Conservation (phyloP, 2,888 invertebrate genomes). For the Crematogaster levior region DNA sequence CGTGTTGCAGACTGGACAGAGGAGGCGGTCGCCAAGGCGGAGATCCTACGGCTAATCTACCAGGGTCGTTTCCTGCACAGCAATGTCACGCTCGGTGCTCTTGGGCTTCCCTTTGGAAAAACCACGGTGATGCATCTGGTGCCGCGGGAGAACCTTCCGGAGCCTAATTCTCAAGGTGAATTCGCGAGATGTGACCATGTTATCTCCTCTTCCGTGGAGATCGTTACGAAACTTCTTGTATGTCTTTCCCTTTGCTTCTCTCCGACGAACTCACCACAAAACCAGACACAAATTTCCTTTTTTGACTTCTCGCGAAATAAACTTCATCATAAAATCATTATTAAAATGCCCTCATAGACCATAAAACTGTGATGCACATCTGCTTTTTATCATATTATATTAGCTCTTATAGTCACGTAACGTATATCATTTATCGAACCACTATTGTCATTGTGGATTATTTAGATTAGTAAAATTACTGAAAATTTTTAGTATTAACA, state of each 20-base stretch:
- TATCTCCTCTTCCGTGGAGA: not conserved
- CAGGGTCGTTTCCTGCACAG: conserved; percentile 99
- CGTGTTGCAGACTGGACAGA: conserved; percentile 96
- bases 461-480: not conserved
- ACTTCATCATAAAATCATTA: conserved; percentile 3
- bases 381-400: not conserved
- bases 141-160: conserved; percentile 99
- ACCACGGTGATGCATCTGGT: conserved; percentile 99
- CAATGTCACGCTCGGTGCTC: conserved; percentile 98
- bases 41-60: conserved; percentile 99
- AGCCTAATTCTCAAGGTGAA: conserved; percentile 98
- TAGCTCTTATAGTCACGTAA: not conserved
- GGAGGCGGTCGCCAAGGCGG: conserved; percentile 97
- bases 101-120: conserved; percentile 98
- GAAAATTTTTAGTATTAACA: not conserved
- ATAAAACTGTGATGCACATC: not conserved
- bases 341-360: not conserved
- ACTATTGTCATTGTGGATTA: not conserved
- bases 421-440: not conserved
- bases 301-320: not conserved
- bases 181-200: conserved; percentile 31
- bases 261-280: not conserved
- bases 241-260: not conserved
- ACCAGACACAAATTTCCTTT: conserved; percentile 23
- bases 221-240: conserved; percentile 9